Evolutionary conservation across 2,797 vertebrate species (phyloP).

Genomic region (Lutjanus argentimaculatus): DNA sequence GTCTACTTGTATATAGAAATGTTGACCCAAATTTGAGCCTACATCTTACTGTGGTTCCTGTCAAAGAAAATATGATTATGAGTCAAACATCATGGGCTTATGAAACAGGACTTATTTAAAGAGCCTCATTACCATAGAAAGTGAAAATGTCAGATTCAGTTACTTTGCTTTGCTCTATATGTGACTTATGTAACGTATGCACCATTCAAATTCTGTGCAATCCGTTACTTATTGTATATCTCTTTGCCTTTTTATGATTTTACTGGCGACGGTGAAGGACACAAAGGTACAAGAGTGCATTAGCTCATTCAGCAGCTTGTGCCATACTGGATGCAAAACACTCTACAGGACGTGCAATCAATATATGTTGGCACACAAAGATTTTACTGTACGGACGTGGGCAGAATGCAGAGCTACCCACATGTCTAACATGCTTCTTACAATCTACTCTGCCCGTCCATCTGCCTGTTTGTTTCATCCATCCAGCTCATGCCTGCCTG

Average conservation of each 20-base stretch:
- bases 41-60: slow-evolving; percentile 39
- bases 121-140: slow-evolving; percentile 64
- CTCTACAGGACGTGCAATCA: slow-evolving; percentile 40
- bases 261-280: slow-evolving; percentile 47
- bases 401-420: slow-evolving; percentile 34
- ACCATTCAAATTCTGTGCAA: neutral
- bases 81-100: slow-evolving; percentile 38
- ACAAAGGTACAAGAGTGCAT: slow-evolving; percentile 10
- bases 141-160: slow-evolving; percentile 55
- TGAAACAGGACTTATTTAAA: slow-evolving; percentile 57
- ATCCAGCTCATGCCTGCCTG: neutral
- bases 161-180: slow-evolving; percentile 32
- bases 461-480: neutral
- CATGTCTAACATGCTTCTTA: neutral
- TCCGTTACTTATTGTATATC: neutral
- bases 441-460: neutral
- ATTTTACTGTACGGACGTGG: slow-evolving; percentile 35
- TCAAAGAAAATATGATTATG: slow-evolving; percentile 55
- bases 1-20: slow-evolving; percentile 33
- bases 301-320: slow-evolving; percentile 22
- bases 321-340: slow-evolving; percentile 28
- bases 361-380: slow-evolving; percentile 40
- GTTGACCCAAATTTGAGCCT: slow-evolving; percentile 57
- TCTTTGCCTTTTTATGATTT: slow-evolving; percentile 19
- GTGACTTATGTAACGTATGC: slow-evolving; percentile 45